Conservation (phyloP, 2,113 vertebrate genomes). For the Hemiscyllium ocellatum region DNA sequence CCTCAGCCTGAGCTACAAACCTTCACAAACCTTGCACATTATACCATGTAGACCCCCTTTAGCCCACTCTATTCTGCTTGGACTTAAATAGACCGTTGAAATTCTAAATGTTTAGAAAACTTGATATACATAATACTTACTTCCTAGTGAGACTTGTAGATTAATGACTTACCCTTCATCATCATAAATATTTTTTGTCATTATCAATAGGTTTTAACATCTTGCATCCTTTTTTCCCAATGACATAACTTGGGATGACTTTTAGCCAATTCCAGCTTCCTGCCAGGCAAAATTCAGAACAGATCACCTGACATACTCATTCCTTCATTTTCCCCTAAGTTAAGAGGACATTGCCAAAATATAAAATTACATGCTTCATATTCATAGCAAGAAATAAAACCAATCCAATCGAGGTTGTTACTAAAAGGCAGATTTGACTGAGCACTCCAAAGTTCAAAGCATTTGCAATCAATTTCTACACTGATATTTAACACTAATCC, state of each 20-base stretch:
- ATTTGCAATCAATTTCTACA: not conserved
- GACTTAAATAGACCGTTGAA: not conserved
- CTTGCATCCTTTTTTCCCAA: not conserved
- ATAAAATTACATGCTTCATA: too few relatives aligned
- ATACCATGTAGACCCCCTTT: not conserved
- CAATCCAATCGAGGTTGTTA: too few relatives aligned
- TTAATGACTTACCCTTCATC: not conserved
- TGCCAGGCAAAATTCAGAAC: too few relatives aligned
- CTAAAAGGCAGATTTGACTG: not conserved
- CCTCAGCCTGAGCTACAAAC: too few relatives aligned
- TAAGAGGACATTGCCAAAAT: too few relatives aligned
- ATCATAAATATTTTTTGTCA: not conserved
- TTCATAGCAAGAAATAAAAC: too few relatives aligned
- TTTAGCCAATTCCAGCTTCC: not conserved
- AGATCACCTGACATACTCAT: too few relatives aligned
- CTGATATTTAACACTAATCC: not conserved
- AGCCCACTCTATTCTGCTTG: not conserved
- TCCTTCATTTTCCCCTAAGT: too few relatives aligned
- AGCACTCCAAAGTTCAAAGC: not conserved
- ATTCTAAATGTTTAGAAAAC: not conserved
- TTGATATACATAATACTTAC: too few relatives aligned
- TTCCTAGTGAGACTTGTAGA: not conserved
- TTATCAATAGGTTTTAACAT: not conserved
- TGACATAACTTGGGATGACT: not conserved
- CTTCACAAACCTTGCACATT: not conserved